phyloP scores from a whole-genome alignment of 2,888 invertebrate genomes.

The Harmothoe impar region DNA sequence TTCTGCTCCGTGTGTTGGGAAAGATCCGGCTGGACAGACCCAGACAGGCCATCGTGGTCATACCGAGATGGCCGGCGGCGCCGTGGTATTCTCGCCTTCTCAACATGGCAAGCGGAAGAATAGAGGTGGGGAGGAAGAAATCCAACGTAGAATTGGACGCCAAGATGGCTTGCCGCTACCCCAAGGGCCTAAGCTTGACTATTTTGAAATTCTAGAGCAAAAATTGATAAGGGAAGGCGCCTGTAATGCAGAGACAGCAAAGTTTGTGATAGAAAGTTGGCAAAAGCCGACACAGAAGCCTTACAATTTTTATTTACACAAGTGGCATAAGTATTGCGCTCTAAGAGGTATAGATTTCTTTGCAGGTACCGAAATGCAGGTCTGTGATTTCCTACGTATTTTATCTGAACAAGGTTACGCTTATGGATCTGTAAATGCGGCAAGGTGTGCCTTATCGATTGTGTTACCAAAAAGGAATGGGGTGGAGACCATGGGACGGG shows the following conservation, averaged over 20 bases:
- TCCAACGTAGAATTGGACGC: not conserved
- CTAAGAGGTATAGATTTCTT: not conserved
- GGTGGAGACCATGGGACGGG: not conserved
- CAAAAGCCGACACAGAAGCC: not conserved
- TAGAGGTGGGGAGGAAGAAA: not conserved
- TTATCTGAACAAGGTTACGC: not conserved
- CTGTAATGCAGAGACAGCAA: not conserved
- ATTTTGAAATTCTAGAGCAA: not conserved
- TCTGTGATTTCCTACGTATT: not conserved
- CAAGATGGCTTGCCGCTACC: not conserved
- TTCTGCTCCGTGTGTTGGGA: not conserved
- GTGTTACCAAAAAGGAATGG: not conserved
- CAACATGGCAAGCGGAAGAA: not conserved
- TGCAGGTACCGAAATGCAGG: not conserved
- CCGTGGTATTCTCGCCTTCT: not conserved
- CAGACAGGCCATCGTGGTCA: not conserved
- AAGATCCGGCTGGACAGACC: not conserved
- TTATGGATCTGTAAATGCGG: not conserved
- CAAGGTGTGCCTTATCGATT: not conserved
- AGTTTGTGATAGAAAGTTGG: not conserved
- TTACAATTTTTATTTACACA: not conserved
- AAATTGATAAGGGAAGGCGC: not conserved
- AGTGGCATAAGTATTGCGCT: not conserved
- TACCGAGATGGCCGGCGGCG: not conserved
- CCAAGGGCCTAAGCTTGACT: not conserved